Evolutionary conservation across 1,140 invertebrate genomes (phyloP).

Genomic region (Sycobia sp.): DNA sequence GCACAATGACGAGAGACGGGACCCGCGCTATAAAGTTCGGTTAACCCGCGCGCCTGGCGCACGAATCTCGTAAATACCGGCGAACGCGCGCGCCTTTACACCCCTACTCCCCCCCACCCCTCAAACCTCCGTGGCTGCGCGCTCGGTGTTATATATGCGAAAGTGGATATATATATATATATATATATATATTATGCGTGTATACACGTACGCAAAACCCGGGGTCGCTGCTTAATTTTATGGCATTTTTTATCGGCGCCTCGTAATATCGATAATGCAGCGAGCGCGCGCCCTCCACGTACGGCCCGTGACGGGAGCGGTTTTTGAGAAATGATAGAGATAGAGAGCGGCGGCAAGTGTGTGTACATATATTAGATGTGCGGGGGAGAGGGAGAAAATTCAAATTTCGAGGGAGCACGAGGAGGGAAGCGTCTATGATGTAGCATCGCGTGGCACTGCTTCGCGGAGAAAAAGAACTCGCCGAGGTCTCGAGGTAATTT

Average conservation of each 20-base stretch:
- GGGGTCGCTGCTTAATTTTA: constrained; percentile 58
- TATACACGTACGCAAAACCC: too few species aligned
- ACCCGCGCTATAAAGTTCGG: constrained; percentile 16
- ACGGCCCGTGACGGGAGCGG: too few species aligned
- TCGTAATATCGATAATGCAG: constrained; percentile 62
- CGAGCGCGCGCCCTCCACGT: constrained; percentile 32
- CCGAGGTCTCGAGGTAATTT: constrained; percentile 43
- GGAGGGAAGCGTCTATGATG: too few species aligned
- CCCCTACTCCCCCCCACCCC: not conserved
- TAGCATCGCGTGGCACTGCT: not conserved
- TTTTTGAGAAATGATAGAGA: constrained; percentile 58
- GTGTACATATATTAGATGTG: not conserved
- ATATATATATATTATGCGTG: too few species aligned
- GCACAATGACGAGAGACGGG: constrained; percentile 6
- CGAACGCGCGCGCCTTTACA: not conserved
- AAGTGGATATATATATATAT: too few species aligned
- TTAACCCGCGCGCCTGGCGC: not conserved
- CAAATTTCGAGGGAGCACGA: constrained; percentile 19
- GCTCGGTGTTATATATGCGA: too few species aligned
- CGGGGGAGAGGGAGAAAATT: not conserved
- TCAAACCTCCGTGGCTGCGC: too few species aligned
- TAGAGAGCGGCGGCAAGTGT: not conserved
- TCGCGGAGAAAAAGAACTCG: constrained; percentile 15
- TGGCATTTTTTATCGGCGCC: constrained; percentile 61
- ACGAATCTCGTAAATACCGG: constrained; percentile 24